A percentile compares a stretch with the other conserved stretches of the same genome.
Conservation (phyloP, 2,113 vertebrate genomes). For the Euleptes europaea region DNA sequence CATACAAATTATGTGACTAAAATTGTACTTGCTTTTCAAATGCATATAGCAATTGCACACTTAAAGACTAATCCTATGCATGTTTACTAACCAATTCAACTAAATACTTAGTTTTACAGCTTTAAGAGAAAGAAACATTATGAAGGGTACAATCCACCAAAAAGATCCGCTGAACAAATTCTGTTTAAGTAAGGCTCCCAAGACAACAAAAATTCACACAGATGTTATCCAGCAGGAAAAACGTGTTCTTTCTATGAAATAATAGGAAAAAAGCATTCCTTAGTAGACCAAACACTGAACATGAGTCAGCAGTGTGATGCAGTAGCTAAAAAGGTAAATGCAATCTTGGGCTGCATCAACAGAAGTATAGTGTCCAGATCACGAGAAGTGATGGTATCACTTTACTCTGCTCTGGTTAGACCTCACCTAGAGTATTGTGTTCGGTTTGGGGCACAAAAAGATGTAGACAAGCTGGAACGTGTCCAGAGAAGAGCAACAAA, state of each 20-base stretch:
- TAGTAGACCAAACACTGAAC: too few species aligned
- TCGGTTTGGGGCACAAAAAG: too few species aligned
- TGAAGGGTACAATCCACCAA: neutral
- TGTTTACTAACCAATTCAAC: neutral
- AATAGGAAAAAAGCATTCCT: neutral
- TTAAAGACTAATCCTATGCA: neutral
- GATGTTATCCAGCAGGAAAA: neutral
- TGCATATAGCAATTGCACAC: neutral
- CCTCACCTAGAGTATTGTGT: too few species aligned
- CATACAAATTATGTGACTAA: neutral
- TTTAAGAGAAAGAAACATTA: neutral
- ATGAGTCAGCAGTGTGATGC: too few species aligned
- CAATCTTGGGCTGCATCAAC: too few species aligned
- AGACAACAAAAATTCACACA: neutral
- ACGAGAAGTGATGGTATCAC: too few species aligned
- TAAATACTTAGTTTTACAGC: neutral
- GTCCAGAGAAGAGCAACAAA: too few species aligned
- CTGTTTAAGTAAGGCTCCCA: neutral
- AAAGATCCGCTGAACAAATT: too few species aligned
- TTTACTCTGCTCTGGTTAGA: too few species aligned
- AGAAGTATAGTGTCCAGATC: too few species aligned
- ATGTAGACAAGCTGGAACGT: too few species aligned
- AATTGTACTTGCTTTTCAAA: neutral
- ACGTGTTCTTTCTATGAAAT: neutral
- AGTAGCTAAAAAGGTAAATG: too few species aligned